A percentile compares a stretch with the other conserved stretches of the same genome.
phyloP scores from a whole-genome alignment of 2,888 invertebrate genomes.

The Philopedon plagiatum region DNA sequence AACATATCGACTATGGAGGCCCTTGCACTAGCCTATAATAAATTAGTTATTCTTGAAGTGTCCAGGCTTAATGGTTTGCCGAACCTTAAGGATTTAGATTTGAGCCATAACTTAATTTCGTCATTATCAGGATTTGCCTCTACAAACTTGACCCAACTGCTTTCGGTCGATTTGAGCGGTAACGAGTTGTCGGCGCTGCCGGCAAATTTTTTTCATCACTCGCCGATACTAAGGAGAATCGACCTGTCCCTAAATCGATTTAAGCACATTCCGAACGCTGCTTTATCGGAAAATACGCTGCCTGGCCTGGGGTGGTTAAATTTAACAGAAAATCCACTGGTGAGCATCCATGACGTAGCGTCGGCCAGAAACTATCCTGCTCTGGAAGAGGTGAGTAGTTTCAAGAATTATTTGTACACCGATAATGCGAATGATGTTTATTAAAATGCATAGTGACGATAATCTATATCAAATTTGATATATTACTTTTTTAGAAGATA shows the following conservation, averaged over 20 bases:
- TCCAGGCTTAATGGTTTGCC: conserved; percentile 83
- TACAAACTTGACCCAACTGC: conserved; percentile 80
- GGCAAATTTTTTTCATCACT: conserved; percentile 85
- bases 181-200: conserved; percentile 84
- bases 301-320: conserved; percentile 84
- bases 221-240: conserved; percentile 79
- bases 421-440: too few species aligned
- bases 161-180: conserved; percentile 82
- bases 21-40: conserved; percentile 79
- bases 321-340: conserved; percentile 86
- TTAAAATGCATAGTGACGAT: too few species aligned
- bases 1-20: conserved; percentile 83
- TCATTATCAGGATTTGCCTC: conserved; percentile 83
- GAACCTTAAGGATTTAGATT: conserved; percentile 81
- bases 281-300: conserved; percentile 81
- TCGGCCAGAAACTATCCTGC: conserved; percentile 80
- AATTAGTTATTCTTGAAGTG: conserved; percentile 80
- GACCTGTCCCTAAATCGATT: conserved; percentile 86
- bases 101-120: conserved; percentile 82
- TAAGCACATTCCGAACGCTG: conserved; percentile 83
- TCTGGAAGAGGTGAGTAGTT: conserved; percentile 80
- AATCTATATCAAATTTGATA: too few species aligned
- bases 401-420: too few species aligned
- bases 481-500: too few species aligned
- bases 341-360: conserved; percentile 81